phyloP scores from a whole-genome alignment of 1,140 invertebrate species.

The Drosophila pruinosa region DNA sequence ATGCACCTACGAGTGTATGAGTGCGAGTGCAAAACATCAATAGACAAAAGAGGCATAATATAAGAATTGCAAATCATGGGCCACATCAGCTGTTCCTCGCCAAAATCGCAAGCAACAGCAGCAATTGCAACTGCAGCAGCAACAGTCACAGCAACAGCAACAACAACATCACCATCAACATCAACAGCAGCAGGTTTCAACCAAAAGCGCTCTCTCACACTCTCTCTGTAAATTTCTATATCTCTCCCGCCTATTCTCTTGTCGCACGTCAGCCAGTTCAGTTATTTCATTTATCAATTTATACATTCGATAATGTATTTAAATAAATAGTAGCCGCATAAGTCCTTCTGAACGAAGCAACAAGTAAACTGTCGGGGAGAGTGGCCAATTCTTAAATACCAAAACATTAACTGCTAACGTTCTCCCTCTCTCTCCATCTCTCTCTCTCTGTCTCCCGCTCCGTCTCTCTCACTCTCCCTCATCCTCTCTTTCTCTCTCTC shows the following conservation, averaged over 20 bases:
- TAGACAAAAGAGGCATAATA: not conserved
- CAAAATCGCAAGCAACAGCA: not conserved
- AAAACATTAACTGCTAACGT: constrained; percentile 1
- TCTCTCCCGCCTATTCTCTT: not conserved
- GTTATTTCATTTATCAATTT: not conserved
- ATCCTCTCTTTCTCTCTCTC: not conserved
- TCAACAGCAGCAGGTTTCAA: constrained; percentile 8
- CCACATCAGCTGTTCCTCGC: constrained; percentile 37
- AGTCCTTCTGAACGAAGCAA: constrained; percentile 23
- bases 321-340: not conserved
- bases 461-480: not conserved
- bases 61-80: constrained; percentile 15
- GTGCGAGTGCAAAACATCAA: not conserved
- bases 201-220: not conserved
- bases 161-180: constrained; percentile 12
- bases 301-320: constrained; percentile 18
- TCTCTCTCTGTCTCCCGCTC: not conserved
- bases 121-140: constrained; percentile 14
- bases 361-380: constrained; percentile 19
- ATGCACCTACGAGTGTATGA: not conserved
- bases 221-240: not conserved
- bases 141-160: not conserved
- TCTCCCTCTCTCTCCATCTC: not conserved
- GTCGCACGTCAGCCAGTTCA: not conserved
- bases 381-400: constrained; percentile 10